A percentile compares a stretch with the other conserved stretches of the same genome.
phyloP scores from a whole-genome alignment of 2,113 vertebrate genomes.

The Pteropus alecto region DNA sequence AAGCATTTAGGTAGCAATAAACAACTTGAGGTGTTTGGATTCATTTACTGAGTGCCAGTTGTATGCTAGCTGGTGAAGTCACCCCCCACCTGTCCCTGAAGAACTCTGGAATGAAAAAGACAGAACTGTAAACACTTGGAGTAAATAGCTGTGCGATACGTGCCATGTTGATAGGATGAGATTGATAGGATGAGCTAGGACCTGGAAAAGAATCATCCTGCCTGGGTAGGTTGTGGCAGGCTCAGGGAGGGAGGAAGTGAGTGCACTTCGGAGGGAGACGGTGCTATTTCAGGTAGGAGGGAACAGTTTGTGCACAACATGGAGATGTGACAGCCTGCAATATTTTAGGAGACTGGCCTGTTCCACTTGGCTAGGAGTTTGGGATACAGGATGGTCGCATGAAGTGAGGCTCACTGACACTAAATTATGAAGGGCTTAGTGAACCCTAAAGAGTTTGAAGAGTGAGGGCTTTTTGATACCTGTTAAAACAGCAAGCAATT shows the following conservation, averaged over 20 bases:
- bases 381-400: not conserved
- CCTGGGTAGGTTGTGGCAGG: not conserved
- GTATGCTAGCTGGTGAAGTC: not conserved
- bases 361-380: not conserved
- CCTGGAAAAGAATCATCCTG: not conserved
- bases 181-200: not conserved
- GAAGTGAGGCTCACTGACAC: not conserved
- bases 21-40: not conserved
- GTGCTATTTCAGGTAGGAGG: not conserved
- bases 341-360: not conserved
- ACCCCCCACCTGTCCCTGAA: not conserved
- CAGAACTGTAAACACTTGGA: not conserved
- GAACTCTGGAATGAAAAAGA: not conserved
- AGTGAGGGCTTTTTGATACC: not conserved
- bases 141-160: not conserved
- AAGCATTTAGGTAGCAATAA: not conserved
- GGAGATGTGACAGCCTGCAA: not conserved
- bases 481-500: not conserved
- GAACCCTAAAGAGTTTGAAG: not conserved
- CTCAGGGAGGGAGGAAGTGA: accelerated
- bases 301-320: not conserved
- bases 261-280: accelerated
- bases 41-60: not conserved
- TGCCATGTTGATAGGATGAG: not conserved
- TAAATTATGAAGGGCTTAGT: not conserved